Evolutionary conservation across 2,797 vertebrate genomes (phyloP).

Genomic region (Glossophaga mutica): DNA sequence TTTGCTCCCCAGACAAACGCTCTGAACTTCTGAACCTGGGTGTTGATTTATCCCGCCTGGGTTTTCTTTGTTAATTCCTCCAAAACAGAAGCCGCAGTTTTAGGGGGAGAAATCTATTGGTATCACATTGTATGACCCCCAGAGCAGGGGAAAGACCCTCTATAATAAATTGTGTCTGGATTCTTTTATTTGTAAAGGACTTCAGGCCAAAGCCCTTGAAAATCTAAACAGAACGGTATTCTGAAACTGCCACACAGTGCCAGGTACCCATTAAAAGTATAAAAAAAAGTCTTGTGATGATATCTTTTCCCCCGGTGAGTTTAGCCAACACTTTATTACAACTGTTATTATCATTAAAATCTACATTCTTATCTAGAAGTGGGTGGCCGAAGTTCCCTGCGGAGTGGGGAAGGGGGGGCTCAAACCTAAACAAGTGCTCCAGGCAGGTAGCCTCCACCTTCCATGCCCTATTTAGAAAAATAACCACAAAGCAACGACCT

Average conservation of each 20-base stretch:
- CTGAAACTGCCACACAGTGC: not conserved
- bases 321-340: not conserved
- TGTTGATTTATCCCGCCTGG: not conserved
- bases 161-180: not conserved
- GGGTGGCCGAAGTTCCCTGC: not conserved
- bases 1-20: constrained; percentile 49
- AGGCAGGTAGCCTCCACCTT: not conserved
- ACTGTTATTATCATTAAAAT: not conserved
- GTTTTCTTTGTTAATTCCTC: constrained; percentile 27
- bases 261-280: not conserved
- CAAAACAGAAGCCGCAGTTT: not conserved
- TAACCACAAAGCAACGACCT: not conserved
- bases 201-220: not conserved
- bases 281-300: not conserved
- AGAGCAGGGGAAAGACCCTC: not conserved
- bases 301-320: not conserved
- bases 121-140: not conserved
- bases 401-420: not conserved
- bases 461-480: not conserved
- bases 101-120: not conserved
- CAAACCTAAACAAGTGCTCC: not conserved
- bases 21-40: constrained; percentile 39
- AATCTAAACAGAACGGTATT: not conserved
- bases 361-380: not conserved
- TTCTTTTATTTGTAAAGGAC: not conserved